Evolutionary conservation across 2,797 vertebrate species (phyloP).

Genomic region (Cyclopterus lumpus): DNA sequence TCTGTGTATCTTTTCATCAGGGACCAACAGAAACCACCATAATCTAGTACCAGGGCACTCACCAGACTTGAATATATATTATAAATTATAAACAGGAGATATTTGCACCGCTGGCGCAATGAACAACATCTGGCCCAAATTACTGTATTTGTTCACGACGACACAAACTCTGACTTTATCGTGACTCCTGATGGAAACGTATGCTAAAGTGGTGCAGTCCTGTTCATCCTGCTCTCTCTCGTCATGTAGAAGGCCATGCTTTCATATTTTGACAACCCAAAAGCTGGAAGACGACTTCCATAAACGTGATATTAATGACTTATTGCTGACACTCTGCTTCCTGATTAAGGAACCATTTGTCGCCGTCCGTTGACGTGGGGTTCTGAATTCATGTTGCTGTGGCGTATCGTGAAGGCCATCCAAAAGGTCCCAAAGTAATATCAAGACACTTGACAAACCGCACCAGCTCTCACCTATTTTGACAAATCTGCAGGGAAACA

Average conservation of each 20-base stretch:
- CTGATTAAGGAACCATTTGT: neutral
- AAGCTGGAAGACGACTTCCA: neutral
- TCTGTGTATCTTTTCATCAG: neutral
- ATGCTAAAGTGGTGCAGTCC: no score
- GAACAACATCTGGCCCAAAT: neutral
- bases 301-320: neutral
- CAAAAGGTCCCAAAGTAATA: neutral
- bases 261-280: neutral
- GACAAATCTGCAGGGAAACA: slow-evolving; percentile 99
- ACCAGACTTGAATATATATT: neutral
- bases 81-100: neutral
- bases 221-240: neutral
- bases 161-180: neutral
- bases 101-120: neutral
- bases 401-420: neutral
- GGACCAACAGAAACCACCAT: neutral
- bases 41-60: no score
- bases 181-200: neutral
- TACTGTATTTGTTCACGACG: neutral
- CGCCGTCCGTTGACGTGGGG: neutral
- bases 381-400: neutral
- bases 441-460: neutral
- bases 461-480: slow-evolving; percentile 93
- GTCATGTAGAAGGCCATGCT: neutral
- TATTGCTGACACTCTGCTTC: neutral